phyloP scores from a whole-genome alignment of 2,888 invertebrate genomes.

The Proisotoma minuta region DNA sequence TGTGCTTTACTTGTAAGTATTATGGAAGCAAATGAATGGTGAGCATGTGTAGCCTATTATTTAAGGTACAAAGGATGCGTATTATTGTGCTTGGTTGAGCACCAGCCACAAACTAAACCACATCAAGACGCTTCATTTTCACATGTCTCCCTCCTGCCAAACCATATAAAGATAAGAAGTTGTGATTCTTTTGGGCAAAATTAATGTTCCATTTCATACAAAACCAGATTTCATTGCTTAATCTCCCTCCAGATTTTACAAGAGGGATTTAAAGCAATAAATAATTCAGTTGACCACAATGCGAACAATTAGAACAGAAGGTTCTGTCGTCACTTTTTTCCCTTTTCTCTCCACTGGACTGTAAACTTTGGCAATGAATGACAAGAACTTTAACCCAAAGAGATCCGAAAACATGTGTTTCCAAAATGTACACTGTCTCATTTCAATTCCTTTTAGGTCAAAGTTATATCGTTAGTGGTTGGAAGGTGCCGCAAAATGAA shows the following conservation, averaged over 20 bases:
- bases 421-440: too few species aligned
- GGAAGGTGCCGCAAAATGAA: not conserved
- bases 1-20: too few species aligned
- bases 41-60: not conserved
- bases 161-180: not conserved
- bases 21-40: not conserved
- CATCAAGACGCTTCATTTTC: not conserved
- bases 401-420: not conserved
- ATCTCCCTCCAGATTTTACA: too few species aligned
- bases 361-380: not conserved
- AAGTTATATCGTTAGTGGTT: not conserved
- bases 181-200: too few species aligned
- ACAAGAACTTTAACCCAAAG: not conserved
- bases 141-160: not conserved
- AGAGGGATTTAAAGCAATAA: conserved; percentile 1
- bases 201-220: too few species aligned
- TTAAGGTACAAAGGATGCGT: not conserved
- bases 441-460: too few species aligned
- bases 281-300: conserved; percentile 14
- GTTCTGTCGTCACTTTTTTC: conserved; percentile 8
- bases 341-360: not conserved
- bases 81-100: not conserved
- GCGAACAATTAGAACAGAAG: conserved; percentile 11
- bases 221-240: too few species aligned
- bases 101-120: not conserved